Evolutionary conservation across 2,113 vertebrate species (phyloP).

Genomic region (Petroica traversi): DNA sequence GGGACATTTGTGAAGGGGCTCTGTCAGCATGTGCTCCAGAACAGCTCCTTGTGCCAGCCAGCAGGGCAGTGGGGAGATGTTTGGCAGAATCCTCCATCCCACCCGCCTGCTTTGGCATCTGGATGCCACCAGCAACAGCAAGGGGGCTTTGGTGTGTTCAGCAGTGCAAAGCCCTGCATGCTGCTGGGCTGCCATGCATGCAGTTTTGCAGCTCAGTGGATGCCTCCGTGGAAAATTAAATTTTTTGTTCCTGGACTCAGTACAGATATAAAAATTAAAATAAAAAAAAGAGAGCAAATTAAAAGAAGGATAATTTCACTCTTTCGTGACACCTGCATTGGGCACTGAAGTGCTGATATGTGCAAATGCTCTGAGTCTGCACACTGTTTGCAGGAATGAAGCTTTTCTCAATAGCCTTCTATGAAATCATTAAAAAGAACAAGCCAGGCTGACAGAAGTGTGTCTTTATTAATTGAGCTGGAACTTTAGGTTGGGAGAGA

Average conservation of each 20-base stretch:
- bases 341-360: rapidly evolving
- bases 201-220: neutral
- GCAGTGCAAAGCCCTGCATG: neutral
- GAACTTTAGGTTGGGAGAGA: neutral
- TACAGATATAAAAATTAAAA: neutral
- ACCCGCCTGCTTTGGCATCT: rapidly evolving
- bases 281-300: neutral
- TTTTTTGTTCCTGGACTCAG: neutral
- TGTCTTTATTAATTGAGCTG: neutral
- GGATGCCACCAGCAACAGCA: neutral
- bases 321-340: neutral
- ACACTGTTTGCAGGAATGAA: neutral
- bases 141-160: neutral
- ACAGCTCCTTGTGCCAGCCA: rapidly evolving
- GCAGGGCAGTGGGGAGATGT: neutral
- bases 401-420: neutral
- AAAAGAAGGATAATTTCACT: neutral
- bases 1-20: neutral
- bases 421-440: neutral
- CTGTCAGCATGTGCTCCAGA: neutral
- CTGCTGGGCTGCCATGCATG: neutral
- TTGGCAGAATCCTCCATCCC: neutral
- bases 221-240: neutral
- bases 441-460: neutral
- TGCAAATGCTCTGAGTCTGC: neutral